Conservation (phyloP, 2,113 vertebrate species). For the Trochalopteron elliotii region DNA sequence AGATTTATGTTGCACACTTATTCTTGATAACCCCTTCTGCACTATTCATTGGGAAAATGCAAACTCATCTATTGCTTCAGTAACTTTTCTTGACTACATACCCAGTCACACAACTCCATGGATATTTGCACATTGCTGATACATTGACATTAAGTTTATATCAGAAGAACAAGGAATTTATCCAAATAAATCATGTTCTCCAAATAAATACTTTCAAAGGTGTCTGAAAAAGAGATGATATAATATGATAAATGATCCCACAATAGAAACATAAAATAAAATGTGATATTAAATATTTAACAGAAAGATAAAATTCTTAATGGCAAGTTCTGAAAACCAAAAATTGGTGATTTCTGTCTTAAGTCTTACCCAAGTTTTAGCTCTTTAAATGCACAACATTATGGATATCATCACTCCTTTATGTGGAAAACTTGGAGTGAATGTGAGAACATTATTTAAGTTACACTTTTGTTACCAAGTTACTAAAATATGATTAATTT, state of each 20-base stretch:
- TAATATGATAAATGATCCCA: neutral
- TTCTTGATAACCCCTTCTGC: neutral
- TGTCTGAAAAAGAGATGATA: neutral
- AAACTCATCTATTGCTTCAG: neutral
- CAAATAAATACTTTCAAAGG: neutral
- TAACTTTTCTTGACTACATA: neutral
- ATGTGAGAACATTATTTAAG: neutral
- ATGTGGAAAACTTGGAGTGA: neutral
- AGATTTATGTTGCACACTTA: accelerated
- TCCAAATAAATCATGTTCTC: neutral
- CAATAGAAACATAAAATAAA: neutral
- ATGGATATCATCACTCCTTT: neutral
- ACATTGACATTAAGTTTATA: neutral
- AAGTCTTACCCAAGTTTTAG: neutral
- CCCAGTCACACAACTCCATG: neutral
- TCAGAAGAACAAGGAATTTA: neutral
- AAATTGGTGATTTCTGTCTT: neutral
- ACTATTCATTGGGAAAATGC: neutral
- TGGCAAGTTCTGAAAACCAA: neutral
- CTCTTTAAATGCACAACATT: neutral
- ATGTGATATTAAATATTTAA: neutral
- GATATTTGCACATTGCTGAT: neutral
- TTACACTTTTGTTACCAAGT: neutral
- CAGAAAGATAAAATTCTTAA: neutral
- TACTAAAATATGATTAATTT: neutral